Evolutionary conservation across 2,797 vertebrate genomes (phyloP).

Genomic region (Eulemur rubriventer): DNA sequence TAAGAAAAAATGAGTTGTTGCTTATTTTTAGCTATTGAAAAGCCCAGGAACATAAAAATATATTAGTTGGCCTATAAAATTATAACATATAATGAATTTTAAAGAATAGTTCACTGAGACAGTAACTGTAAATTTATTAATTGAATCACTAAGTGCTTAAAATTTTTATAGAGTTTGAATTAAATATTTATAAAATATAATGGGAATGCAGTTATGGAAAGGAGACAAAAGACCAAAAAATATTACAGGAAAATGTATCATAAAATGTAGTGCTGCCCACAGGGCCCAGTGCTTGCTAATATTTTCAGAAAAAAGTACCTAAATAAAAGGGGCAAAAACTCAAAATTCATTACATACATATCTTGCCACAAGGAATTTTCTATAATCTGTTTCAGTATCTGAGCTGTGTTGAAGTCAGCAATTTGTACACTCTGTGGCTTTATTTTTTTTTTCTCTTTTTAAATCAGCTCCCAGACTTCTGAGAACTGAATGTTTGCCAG

Average conservation of each 20-base stretch:
- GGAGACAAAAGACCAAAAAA: not conserved
- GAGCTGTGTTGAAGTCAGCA: constrained; percentile 53
- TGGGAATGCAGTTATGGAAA: not conserved
- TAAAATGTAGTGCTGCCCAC: not conserved
- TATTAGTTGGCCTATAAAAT: not conserved
- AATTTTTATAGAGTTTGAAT: not conserved
- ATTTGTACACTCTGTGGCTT: constrained; percentile 66
- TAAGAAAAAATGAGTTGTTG: not conserved
- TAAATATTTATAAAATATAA: not conserved
- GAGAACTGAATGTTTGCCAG: constrained; percentile 54
- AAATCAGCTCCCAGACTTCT: constrained; percentile 64
- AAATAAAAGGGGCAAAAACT: not conserved
- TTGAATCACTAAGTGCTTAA: not conserved
- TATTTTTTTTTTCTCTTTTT: constrained; percentile 42
- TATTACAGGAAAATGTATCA: not conserved
- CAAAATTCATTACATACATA: not conserved
- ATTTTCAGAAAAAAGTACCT: not conserved
- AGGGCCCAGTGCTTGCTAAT: not conserved
- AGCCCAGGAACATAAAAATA: not conserved
- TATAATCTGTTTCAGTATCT: constrained; percentile 12
- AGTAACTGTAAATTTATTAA: not conserved
- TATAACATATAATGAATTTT: not conserved
- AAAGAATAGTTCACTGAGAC: not conserved
- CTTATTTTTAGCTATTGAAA: not conserved
- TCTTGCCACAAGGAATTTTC: constrained; percentile 48